Conservation (phyloP, 2,113 vertebrate genomes). For the Leptodactylus fuscus region DNA sequence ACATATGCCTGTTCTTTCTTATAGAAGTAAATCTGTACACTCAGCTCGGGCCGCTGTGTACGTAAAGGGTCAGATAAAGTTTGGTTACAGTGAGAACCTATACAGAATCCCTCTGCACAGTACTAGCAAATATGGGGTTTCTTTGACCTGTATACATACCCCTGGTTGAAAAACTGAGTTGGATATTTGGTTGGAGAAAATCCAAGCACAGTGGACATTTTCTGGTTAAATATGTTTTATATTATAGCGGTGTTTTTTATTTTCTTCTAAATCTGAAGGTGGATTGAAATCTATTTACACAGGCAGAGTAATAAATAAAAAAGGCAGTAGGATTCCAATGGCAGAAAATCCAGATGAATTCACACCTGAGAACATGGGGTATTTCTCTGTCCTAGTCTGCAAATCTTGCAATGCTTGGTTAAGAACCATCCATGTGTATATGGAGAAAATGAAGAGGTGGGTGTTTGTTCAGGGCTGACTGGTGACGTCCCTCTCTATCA, state of each 20-base stretch:
- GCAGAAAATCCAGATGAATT: slow-evolving; percentile 22
- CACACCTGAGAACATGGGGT: slow-evolving; percentile 10
- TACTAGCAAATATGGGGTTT: no score
- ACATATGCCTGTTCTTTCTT: no score
- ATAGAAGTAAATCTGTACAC: no score
- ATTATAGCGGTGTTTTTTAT: neutral
- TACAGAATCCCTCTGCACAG: no score
- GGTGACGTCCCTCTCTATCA: slow-evolving; percentile 34
- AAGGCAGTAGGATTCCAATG: neutral
- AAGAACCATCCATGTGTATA: slow-evolving; percentile 35
- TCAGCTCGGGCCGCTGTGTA: no score
- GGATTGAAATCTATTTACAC: neutral
- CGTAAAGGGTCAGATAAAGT: no score
- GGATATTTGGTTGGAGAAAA: neutral
- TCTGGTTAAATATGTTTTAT: neutral
- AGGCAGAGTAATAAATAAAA: neutral
- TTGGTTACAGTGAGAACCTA: no score
- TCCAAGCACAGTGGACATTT: neutral
- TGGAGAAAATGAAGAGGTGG: slow-evolving; percentile 28
- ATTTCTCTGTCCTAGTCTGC: slow-evolving; percentile 8
- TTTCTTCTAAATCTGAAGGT: neutral
- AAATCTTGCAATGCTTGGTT: slow-evolving; percentile 28
- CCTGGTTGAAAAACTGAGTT: no score
- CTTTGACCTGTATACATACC: no score
- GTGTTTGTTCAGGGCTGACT: slow-evolving; percentile 40